Evolutionary conservation across 2,888 invertebrate genomes (phyloP).

Genomic region (Ophraella communa): DNA sequence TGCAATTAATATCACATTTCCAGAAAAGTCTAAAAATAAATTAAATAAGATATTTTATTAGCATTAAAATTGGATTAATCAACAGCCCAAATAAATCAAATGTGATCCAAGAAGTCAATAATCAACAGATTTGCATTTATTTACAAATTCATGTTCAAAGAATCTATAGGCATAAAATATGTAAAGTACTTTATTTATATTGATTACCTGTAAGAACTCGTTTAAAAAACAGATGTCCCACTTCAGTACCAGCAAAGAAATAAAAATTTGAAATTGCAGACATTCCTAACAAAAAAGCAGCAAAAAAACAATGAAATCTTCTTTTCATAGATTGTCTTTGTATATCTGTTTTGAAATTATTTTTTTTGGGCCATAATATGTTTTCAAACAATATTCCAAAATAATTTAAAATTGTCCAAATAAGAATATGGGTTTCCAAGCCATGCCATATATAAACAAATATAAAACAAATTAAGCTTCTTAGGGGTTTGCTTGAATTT

Average conservation of each 20-base stretch:
- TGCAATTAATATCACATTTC: constrained; percentile 4
- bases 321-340: constrained; percentile 57
- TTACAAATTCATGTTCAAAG: too few relatives aligned
- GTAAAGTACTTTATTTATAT: neutral
- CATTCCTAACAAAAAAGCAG: constrained; percentile 74
- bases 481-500: constrained; percentile 67
- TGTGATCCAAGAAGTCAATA: too few relatives aligned
- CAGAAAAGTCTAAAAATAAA: constrained; percentile 53
- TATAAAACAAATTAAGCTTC: constrained; percentile 77
- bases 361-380: constrained; percentile 7
- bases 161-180: too few relatives aligned
- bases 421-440: constrained; percentile 73
- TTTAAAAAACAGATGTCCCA: constrained; percentile 75
- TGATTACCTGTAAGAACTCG: constrained; percentile 64
- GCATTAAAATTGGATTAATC: too few relatives aligned
- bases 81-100: too few relatives aligned
- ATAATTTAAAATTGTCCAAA: constrained; percentile 91
- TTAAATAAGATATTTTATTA: too few relatives aligned
- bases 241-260: constrained; percentile 78
- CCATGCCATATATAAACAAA: constrained; percentile 95
- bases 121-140: too few relatives aligned
- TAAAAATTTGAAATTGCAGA: constrained; percentile 88
- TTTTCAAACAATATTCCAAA: constrained; percentile 76
- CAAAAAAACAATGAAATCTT: constrained; percentile 72
- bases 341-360: neutral